Conservation (phyloP, 1,140 invertebrate species). For the Zaprionus taronus region DNA sequence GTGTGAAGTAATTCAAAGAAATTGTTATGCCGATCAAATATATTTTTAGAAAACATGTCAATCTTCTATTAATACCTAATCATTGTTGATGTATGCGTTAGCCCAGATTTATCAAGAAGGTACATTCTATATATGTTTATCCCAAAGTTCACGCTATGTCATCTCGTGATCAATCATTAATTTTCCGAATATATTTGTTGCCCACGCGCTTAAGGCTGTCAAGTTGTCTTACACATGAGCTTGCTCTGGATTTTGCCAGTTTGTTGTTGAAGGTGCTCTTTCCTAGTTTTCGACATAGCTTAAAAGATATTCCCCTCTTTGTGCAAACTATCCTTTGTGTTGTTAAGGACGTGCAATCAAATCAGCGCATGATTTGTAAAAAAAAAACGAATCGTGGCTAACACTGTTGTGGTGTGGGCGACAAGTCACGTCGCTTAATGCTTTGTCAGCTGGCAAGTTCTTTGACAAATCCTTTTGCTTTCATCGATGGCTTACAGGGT, state of each 20-base stretch:
- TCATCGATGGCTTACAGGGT: slow-evolving; percentile 9
- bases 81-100: background rate
- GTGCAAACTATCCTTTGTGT: background rate
- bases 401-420: slow-evolving; percentile 1
- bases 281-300: background rate
- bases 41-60: background rate
- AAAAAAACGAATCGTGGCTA: slow-evolving; percentile 28
- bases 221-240: slow-evolving; percentile 32
- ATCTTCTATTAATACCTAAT: background rate
- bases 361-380: slow-evolving; percentile 51
- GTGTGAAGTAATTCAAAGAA: background rate
- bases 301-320: background rate
- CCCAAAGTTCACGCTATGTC: background rate
- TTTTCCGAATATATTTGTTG: slow-evolving; percentile 68
- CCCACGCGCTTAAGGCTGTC: slow-evolving; percentile 59
- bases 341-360: slow-evolving; percentile 41
- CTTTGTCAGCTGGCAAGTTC: slow-evolving; percentile 31
- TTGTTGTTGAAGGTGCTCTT: background rate
- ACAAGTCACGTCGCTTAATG: slow-evolving; percentile 31
- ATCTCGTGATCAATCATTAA: slow-evolving; percentile 60
- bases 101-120: background rate
- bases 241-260: slow-evolving; percentile 23
- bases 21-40: background rate
- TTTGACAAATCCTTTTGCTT: slow-evolving; percentile 53
- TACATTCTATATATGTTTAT: background rate